phyloP scores from a whole-genome alignment of 37 sponge, comb jelly and placozoan genomes.

The Spongia lamella region DNA sequence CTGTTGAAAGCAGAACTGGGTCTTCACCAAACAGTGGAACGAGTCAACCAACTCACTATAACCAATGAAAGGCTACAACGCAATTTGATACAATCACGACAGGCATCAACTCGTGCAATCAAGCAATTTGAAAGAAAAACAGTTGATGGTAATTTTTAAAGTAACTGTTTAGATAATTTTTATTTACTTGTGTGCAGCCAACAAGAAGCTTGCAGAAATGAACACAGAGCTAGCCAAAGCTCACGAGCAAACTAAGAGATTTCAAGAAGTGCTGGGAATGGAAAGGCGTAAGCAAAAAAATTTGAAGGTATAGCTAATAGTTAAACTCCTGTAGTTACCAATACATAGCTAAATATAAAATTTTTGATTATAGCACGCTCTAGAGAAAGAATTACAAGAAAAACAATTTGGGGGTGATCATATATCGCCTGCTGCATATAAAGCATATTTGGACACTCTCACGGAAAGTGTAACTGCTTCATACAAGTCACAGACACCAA shows the following conservation, averaged over 20 bases:
- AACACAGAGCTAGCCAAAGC: slow-evolving; percentile 65
- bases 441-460: slow-evolving; percentile 76
- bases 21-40: slow-evolving; percentile 63
- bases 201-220: slow-evolving; percentile 70
- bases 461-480: slow-evolving; percentile 45
- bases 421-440: slow-evolving; percentile 57
- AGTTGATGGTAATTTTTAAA: slow-evolving; percentile 44
- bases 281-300: slow-evolving; percentile 80
- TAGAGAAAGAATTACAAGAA: slow-evolving; percentile 76
- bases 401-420: slow-evolving; percentile 14
- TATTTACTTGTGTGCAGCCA: too few relatives aligned
- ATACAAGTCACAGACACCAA: slow-evolving; percentile 35
- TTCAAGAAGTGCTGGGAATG: slow-evolving; percentile 71
- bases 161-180: not conserved
- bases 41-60: slow-evolving; percentile 10
- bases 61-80: slow-evolving; percentile 55
- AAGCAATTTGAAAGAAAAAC: slow-evolving; percentile 81
- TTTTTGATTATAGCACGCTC: slow-evolving; percentile 57
- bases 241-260: slow-evolving; percentile 76
- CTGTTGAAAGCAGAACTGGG: slow-evolving; percentile 57
- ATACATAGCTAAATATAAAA: not conserved
- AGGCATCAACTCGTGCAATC: slow-evolving; percentile 50
- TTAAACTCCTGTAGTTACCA: not conserved
- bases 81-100: slow-evolving; percentile 45
- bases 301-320: slow-evolving; percentile 39